Conservation (phyloP, 1,140 invertebrate genomes). For the Cecropterus lyciades region DNA sequence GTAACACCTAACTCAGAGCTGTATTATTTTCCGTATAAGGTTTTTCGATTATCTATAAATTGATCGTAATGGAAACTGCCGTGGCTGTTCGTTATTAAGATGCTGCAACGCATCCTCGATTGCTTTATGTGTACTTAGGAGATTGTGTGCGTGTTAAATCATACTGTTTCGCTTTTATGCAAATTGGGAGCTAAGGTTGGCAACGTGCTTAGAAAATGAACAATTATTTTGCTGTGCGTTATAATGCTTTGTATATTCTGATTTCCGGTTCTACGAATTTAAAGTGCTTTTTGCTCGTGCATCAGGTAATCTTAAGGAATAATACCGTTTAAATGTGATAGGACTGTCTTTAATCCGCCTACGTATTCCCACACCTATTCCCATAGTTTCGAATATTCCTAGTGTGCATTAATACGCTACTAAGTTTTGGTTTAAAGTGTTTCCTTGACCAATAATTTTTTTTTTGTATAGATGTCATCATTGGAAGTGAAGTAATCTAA, state of each 20-base stretch:
- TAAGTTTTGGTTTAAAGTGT: no score
- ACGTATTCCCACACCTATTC: no score
- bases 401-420: no score
- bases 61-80: slow-evolving; percentile 22
- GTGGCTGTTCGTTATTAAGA: slow-evolving; percentile 26
- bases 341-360: no score
- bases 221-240: neutral
- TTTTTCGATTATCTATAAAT: slow-evolving; percentile 26
- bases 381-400: no score
- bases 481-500: no score
- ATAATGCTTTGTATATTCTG: neutral
- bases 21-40: slow-evolving; percentile 23
- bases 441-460: no score
- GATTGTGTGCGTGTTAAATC: slow-evolving; percentile 27
- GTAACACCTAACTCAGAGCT: slow-evolving; percentile 21
- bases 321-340: no score
- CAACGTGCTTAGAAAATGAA: slow-evolving; percentile 1
- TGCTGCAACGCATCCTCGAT: slow-evolving; percentile 15
- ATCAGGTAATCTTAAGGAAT: no score
- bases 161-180: slow-evolving; percentile 31
- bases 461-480: no score
- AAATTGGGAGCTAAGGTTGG: slow-evolving; percentile 22
- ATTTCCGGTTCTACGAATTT: neutral
- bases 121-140: slow-evolving; percentile 29
- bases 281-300: no score